phyloP scores from a whole-genome alignment of 2,113 vertebrate species.

The Nyctereutes procyonoides region DNA sequence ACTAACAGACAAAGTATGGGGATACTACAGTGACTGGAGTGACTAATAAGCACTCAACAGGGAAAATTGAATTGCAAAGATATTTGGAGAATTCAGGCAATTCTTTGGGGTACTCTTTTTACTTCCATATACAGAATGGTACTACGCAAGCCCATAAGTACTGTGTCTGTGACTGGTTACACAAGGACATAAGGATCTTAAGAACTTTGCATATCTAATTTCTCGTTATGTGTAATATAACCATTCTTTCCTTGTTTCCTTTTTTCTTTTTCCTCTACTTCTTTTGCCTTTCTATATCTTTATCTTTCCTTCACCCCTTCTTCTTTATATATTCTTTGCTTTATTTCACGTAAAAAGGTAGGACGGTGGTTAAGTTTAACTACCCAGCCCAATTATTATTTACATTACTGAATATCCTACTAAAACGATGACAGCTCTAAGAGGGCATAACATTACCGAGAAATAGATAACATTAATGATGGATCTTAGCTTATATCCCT shows the following conservation, averaged over 20 bases:
- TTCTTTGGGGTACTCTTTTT: background rate
- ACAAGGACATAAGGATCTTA: background rate
- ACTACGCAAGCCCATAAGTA: background rate
- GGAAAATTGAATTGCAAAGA: background rate
- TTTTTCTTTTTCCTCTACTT: background rate
- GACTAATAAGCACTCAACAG: background rate
- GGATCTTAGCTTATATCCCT: background rate
- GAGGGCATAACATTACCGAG: background rate
- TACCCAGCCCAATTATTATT: background rate
- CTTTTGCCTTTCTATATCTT: background rate
- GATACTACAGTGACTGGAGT: background rate
- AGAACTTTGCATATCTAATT: background rate
- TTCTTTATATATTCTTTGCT: background rate
- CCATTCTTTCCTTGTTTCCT: background rate
- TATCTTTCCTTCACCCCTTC: background rate
- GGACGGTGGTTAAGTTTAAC: background rate
- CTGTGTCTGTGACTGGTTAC: background rate
- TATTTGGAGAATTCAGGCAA: background rate
- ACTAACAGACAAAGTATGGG: background rate
- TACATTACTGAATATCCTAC: background rate
- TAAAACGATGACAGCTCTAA: background rate
- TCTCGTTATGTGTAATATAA: background rate
- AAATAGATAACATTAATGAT: background rate
- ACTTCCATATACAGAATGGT: background rate
- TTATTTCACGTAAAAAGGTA: background rate